Evolutionary conservation across 2,888 invertebrate species (phyloP), one percentile per base, ranked within the genome.

Genomic region (Orthosia gothica): DNA sequence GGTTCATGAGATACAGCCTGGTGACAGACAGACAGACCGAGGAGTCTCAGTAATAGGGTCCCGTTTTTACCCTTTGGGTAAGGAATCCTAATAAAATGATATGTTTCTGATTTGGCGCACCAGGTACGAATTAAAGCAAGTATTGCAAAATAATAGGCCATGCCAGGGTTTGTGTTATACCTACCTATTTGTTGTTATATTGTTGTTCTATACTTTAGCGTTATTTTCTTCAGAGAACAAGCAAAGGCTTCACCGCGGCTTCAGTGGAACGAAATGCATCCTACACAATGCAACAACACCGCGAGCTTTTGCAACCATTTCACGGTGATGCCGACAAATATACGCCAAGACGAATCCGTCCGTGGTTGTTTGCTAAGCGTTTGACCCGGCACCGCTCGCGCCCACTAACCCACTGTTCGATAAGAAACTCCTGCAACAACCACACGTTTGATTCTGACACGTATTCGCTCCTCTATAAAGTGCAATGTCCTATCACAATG

Each of bases 321-420:
- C 92, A 92, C 92, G 92, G 89, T 90, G 88, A 88, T 89, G 89
- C 91, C 88, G 90, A 88, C 90, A 91, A 93, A 93, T 92, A 90
- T 89, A 90, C 89, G 91, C 92, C 94, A 93, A 93, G 92, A 93
- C 94, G 92, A 95, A 95, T 95, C 91, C 87, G 90, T 89, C 86
- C 88, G 89, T 90, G 87, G 87, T 87, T 93, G 92, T 95, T 95
- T 95, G 92, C 95, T 94, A 94, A 94, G 92, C 94, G 91, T 95
- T 95, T 94, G 94, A 95, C 95, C 95, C 88, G 94, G 85, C 94
- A 93, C 88, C 92, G 89, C 93, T 93, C 89, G 94, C 92, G 89
- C 94, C 95, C 92, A 95, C 95, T 96, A 94, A 96, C 96, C 95
- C 90, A 96, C 93, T 95, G 92, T 89, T 88, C 91, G 91, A 92